phyloP scores from a whole-genome alignment of 2,797 vertebrate species.

The Ceryle rudis region DNA sequence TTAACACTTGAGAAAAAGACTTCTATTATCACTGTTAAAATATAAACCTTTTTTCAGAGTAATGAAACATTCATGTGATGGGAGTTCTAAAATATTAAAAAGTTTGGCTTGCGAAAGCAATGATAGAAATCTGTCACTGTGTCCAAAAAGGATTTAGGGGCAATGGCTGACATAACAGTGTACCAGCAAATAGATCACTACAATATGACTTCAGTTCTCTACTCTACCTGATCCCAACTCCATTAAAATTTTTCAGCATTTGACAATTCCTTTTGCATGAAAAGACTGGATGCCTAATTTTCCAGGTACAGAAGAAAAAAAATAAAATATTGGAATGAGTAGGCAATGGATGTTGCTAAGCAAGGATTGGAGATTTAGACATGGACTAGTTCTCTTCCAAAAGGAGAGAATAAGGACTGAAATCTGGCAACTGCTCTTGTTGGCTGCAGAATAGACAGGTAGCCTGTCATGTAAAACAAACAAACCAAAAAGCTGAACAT shows the following conservation, averaged over 20 bases:
- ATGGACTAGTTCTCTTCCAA: not conserved
- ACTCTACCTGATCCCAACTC: not conserved
- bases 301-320: not conserved
- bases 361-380: not conserved
- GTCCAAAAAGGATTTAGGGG: not conserved
- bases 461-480: not conserved
- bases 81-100: not conserved
- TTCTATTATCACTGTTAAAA: not conserved
- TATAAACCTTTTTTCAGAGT: not conserved
- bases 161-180: accelerated
- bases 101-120: not conserved
- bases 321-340: not conserved
- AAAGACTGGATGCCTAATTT: not conserved
- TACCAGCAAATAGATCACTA: not conserved
- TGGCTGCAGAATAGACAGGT: not conserved
- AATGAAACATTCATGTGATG: not conserved
- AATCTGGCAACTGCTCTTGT: not conserved
- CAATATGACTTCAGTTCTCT: not conserved
- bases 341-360: not conserved
- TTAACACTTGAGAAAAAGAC: not conserved
- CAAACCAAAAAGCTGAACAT: not conserved
- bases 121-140: not conserved
- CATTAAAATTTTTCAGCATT: not conserved
- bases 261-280: not conserved
- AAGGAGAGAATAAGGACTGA: not conserved